phyloP scores from a whole-genome alignment of 2,113 vertebrate genomes.

The Rhegmatorhina hoffmannsi region DNA sequence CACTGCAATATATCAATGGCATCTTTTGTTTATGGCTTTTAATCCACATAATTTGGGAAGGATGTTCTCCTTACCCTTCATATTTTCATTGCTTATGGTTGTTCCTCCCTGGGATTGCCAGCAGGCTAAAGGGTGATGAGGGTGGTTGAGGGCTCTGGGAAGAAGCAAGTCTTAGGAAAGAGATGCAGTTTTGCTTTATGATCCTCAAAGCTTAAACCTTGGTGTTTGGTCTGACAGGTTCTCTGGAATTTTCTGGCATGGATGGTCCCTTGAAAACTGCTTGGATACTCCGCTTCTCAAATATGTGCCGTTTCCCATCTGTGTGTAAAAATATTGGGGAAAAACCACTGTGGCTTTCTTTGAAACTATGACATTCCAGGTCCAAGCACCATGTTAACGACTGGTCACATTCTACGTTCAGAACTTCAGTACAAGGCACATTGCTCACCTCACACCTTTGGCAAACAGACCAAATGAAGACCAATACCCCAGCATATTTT shows the following conservation, averaged over 20 bases:
- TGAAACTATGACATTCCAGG: background rate
- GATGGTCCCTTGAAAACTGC: background rate
- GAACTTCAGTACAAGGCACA: background rate
- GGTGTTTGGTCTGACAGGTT: background rate
- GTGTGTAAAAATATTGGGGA: background rate
- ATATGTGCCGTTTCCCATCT: background rate
- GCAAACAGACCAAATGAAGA: background rate
- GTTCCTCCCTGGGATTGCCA: background rate
- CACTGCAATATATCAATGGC: background rate
- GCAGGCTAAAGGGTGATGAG: background rate
- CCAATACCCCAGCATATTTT: background rate
- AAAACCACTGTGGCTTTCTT: background rate
- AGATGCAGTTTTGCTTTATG: background rate
- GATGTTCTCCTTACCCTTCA: background rate
- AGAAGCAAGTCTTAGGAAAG: background rate
- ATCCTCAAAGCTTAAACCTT: background rate
- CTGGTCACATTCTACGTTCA: background rate
- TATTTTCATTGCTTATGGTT: background rate
- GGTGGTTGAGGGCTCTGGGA: background rate
- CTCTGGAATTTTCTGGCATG: background rate
- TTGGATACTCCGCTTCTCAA: background rate
- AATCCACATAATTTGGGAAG: background rate
- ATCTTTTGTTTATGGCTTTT: background rate
- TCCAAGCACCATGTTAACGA: background rate
- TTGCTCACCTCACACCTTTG: background rate